Evolutionary conservation across 35 echinoderm and acorn worm genomes (phyloP).

Genomic region (Ptychodera flava): DNA sequence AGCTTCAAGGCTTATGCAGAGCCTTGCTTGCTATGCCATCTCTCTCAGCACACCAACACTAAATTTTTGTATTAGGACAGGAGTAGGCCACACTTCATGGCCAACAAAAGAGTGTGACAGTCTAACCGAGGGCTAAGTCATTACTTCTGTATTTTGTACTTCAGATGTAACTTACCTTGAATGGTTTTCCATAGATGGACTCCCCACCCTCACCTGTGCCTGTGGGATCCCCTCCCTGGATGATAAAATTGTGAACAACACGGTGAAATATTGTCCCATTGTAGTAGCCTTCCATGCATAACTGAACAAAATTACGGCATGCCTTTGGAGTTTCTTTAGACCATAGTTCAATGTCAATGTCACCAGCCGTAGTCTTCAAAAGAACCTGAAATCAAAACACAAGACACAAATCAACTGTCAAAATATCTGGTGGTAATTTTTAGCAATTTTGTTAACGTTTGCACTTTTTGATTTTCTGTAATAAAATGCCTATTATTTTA

Average conservation of each 20-base stretch:
- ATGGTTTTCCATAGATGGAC: conserved; percentile 83
- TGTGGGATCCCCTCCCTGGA: conserved; percentile 88
- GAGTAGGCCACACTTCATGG: too few species aligned
- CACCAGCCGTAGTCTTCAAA: conserved; percentile 69
- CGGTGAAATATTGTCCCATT: conserved; percentile 90
- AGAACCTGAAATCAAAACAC: conserved; percentile 56
- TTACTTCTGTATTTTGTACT: not conserved
- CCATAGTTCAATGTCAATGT: conserved; percentile 96
- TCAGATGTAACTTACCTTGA: conserved; percentile 53
- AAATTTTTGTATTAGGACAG: too few species aligned
- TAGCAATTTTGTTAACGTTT: too few species aligned
- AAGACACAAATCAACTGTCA: too few species aligned
- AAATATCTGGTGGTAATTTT: too few species aligned
- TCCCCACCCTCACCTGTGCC: conserved; percentile 93
- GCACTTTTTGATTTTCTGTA: too few species aligned
- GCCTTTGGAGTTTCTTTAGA: conserved; percentile 96
- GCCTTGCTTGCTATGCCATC: too few species aligned
- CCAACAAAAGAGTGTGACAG: not conserved
- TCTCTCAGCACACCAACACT: too few species aligned
- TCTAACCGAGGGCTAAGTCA: not conserved
- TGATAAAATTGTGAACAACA: conserved; percentile 82
- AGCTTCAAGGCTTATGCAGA: too few species aligned
- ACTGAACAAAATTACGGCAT: conserved; percentile 91
- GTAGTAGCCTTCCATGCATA: conserved; percentile 95
- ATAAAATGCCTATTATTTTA: too few species aligned